These are phyloP conservation scores for Medauroidea extradentata DNA, from an alignment of 1,140 invertebrate genomes.

Conservation along the genomic window DNA sequence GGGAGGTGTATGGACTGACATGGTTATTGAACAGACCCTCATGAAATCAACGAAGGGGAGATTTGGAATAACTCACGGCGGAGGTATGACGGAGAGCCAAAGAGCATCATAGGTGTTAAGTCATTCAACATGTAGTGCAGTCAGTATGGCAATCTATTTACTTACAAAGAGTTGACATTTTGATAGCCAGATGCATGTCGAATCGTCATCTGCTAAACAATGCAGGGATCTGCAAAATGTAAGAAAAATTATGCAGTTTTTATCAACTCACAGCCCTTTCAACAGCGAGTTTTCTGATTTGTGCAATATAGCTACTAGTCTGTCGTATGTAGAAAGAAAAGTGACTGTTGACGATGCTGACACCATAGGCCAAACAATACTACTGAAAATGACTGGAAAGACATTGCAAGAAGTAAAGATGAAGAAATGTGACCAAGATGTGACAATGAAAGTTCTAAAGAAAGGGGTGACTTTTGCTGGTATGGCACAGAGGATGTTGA, in stretches of 20 bases:
- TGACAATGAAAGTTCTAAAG: no score
- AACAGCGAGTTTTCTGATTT: no score
- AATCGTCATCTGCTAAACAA: background rate
- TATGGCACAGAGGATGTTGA: background rate
- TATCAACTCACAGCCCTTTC: background rate
- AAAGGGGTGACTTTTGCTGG: background rate
- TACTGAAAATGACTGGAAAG: no score
- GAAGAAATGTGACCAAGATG: slow-evolving; percentile 1
- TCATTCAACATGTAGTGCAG: background rate
- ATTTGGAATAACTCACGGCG: background rate
- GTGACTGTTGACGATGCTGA: no score
- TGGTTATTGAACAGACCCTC: no score
- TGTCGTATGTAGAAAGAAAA: no score
- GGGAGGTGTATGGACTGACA: no score
- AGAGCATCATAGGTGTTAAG: background rate
- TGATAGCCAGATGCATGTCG: background rate
- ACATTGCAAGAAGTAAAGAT: background rate
- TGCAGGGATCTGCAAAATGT: background rate
- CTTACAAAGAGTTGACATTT: background rate
- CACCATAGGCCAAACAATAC: no score
- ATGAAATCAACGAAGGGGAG: no score
- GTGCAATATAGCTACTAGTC: no score
- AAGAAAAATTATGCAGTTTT: background rate
- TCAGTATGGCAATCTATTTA: background rate
- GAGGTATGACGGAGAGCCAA: slow-evolving; percentile 10